Percentiles rank a stretch among this genome's conserved stretches.
Evolutionary conservation across 2,888 invertebrate genomes (phyloP).

Genomic region (Agelastica alni): DNA sequence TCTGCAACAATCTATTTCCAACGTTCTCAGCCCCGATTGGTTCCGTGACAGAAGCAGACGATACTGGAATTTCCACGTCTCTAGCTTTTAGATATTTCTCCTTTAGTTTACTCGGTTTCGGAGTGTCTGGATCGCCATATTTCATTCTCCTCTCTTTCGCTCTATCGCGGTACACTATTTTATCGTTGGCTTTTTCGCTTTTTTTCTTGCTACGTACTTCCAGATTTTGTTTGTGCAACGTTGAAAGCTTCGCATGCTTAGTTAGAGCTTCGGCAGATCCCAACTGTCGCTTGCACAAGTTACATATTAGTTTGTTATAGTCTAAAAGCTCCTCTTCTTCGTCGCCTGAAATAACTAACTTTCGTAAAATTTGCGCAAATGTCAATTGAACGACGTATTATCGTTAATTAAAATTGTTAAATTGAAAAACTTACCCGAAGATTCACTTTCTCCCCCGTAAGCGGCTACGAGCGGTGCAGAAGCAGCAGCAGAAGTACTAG

Average conservation of each 20-base stretch:
- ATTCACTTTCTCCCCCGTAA: slow-evolving; percentile 76
- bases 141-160: slow-evolving; percentile 95
- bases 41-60: slow-evolving; percentile 65
- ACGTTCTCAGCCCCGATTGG: slow-evolving; percentile 87
- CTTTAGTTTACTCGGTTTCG: slow-evolving; percentile 72
- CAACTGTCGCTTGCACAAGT: slow-evolving; percentile 94
- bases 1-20: slow-evolving; percentile 92
- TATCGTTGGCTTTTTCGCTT: slow-evolving; percentile 43
- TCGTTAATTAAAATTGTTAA: too few species aligned
- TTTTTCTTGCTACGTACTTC: slow-evolving; percentile 53
- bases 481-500: slow-evolving; percentile 5
- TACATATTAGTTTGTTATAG: slow-evolving; percentile 87
- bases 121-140: slow-evolving; percentile 86
- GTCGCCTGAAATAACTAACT: too few species aligned
- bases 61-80: slow-evolving; percentile 56
- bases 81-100: slow-evolving; percentile 71
- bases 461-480: slow-evolving; percentile 69
- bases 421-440: slow-evolving; percentile 52
- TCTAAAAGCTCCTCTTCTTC: slow-evolving; percentile 83
- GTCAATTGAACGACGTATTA: too few species aligned
- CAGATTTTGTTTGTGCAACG: slow-evolving; percentile 90
- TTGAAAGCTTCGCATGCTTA: slow-evolving; percentile 91
- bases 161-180: slow-evolving; percentile 81
- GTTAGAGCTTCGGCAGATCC: slow-evolving; percentile 84
- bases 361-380: too few species aligned